These are phyloP conservation scores for Mesocricetus auratus DNA, from an alignment of 2,113 vertebrate genomes.

Conservation along the genomic window DNA sequence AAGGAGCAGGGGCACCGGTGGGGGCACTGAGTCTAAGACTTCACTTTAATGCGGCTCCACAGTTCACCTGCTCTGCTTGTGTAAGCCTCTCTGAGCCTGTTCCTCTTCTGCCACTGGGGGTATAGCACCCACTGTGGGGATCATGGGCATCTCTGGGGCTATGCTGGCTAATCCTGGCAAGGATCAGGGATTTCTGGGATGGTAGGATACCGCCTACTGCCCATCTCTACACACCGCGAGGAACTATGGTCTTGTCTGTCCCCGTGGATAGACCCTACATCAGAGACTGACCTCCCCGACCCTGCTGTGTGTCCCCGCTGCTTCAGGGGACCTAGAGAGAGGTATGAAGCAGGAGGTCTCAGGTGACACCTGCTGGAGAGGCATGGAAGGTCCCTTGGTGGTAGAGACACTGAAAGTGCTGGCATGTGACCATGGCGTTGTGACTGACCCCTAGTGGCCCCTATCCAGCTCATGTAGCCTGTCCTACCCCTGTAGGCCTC, in stretches of 20 bases:
- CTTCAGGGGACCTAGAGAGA: background rate
- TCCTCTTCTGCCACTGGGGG: background rate
- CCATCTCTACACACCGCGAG: background rate
- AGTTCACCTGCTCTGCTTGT: background rate
- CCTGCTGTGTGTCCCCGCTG: background rate
- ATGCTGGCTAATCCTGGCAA: background rate
- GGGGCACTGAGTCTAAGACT: background rate
- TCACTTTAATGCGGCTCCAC: background rate
- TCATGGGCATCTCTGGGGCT: background rate
- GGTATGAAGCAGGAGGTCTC: background rate
- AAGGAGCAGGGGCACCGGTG: background rate
- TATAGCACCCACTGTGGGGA: background rate
- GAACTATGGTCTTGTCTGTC: background rate
- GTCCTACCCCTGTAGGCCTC: constrained; percentile 49
- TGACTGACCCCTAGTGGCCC: background rate
- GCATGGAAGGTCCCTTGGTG: background rate
- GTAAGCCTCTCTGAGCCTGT: background rate
- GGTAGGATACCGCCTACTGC: accelerated
- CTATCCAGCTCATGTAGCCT: background rate
- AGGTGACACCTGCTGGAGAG: background rate
- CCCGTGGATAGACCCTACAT: background rate
- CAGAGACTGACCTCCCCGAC: background rate
- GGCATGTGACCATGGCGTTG: background rate
- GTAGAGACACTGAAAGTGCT: background rate
- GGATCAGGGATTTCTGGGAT: background rate